Base-by-base conservation (phyloP, 2,113 vertebrate genomes). In the Poeciliopsis occidentalis region DNA sequence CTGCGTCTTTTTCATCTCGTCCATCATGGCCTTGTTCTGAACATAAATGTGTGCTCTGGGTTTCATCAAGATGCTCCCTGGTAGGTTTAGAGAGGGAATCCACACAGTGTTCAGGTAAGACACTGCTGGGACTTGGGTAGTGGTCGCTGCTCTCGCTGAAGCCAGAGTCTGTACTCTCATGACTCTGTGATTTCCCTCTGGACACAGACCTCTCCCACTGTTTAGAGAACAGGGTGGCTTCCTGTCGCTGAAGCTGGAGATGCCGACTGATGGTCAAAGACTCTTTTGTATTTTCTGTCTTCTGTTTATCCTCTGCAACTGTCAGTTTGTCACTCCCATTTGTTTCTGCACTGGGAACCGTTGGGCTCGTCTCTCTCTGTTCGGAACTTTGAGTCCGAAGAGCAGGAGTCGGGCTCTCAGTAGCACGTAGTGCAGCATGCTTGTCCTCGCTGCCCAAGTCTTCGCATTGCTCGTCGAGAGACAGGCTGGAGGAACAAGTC, bases 151-250 rank as follows among this genome's bases (percentile, higher is more conserved):
- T 96, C 80, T 99, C 97, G 0, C 97, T 98, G 86, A 97, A 99
- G 17, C 98, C 97, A 0, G 98, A 99, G 92, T 99, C 98, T 0
- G 96, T 98, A 91, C 98, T 99, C 88, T 97, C 97, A 1, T 97
- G 96, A 85, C 95, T 98, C 84, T 96, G 95, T 0, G 97, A 95
- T 77, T 95, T 97, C 34, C 93, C 94, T 19, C 94, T 94, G 0
- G 89, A 85, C 2, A 83, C 80, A 12, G 89, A 95, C 69, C 85
- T 69, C 1, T 95, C 95, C 95, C 95, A 95, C 31, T 94, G 92
- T 63, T 95, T 96, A 71, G 97, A 96, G 0, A 90, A 91, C 63
- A 94, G 87, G 0, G 91, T 91, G 51, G 95, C 96, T 64, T 95
- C 94, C 82, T 96, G 97, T 81, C 96, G 95, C 79, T 95, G 96